Conservation (phyloP, 92 coral and sea anemone genomes). For the Epizoanthus rinbou region DNA sequence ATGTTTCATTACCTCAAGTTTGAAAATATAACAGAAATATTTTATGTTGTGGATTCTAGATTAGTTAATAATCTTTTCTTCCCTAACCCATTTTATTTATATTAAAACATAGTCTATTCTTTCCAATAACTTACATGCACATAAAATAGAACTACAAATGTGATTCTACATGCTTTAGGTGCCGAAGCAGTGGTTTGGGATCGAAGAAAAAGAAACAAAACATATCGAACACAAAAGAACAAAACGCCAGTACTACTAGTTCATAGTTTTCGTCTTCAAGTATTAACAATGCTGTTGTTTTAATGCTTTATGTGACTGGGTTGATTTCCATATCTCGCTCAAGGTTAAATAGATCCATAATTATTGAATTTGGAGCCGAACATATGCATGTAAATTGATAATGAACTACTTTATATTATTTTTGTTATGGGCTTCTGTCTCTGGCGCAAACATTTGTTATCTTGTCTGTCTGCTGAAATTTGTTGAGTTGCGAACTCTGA, state of each 20-base stretch:
- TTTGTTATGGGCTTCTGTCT: neutral
- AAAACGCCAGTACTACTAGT: neutral
- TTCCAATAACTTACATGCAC: neutral
- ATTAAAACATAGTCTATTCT: neutral
- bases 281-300: neutral
- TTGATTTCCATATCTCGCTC: neutral
- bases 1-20: constrained; percentile 2
- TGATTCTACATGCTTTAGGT: constrained; percentile 1
- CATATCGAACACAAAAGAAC: constrained; percentile 6
- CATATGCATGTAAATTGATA: neutral
- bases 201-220: neutral
- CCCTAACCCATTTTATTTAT: neutral
- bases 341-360: neutral
- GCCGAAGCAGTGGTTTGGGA: constrained; percentile 1
- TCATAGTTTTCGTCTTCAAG: neutral
- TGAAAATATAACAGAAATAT: constrained; percentile 27
- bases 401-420: neutral
- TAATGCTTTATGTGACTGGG: neutral
- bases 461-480: neutral
- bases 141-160: neutral
- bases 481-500: neutral
- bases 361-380: neutral
- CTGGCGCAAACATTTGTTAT: neutral
- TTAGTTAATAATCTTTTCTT: constrained; percentile 29
- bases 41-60: constrained; percentile 16